Evolutionary conservation across 2,113 vertebrate genomes (phyloP), one percentile per base, ranked within the genome.

Genomic region (Seriola rivoliana): DNA sequence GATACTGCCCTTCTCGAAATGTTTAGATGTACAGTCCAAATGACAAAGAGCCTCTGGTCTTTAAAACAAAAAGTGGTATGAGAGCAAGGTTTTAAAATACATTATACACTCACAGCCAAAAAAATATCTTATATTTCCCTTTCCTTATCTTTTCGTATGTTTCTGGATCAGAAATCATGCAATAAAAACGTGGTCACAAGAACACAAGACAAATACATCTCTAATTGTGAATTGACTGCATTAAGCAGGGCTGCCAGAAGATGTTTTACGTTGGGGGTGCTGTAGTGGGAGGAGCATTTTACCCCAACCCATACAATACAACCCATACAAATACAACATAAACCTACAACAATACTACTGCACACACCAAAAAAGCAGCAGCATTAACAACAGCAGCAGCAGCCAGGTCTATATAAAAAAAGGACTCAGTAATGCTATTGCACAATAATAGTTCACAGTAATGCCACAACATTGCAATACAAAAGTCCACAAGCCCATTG

Each of bases 1-100:
- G 85, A 80, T 88, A 82, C 67, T 62, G 80, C 29, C 67, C 59
- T 75, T 79, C 71, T 80, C 8, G 3, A 68, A 88, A 71, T 80
- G 83, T 84, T 74, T 48, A 82, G 71, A 80, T 78, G 57, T 73
- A 58, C n/a, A 75, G 69, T 75, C 57, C 58, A 74, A 81, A 69
- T 75, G 78, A 77, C 32, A 80, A 79, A 85, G 38, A 78, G 38
- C 8, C 62, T 48, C 32, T 65, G 52, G 38, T 54, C 38, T 75
- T 19, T n/a, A 14, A 2, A 21, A 40, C 58, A 68, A 60, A 36
- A 0, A 7, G 1, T 16, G 13, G 67, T 68, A 79, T 69, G 50
- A 16, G 19, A 21, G 29, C 19, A 68, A 60, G 9, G n/a, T 55
- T 29, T 72, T 63, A 46, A 69, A 73, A 71, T 36, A 11, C 3